phyloP scores from a whole-genome alignment of 1,140 invertebrate genomes.

The Oryzaephilus surinamensis region DNA sequence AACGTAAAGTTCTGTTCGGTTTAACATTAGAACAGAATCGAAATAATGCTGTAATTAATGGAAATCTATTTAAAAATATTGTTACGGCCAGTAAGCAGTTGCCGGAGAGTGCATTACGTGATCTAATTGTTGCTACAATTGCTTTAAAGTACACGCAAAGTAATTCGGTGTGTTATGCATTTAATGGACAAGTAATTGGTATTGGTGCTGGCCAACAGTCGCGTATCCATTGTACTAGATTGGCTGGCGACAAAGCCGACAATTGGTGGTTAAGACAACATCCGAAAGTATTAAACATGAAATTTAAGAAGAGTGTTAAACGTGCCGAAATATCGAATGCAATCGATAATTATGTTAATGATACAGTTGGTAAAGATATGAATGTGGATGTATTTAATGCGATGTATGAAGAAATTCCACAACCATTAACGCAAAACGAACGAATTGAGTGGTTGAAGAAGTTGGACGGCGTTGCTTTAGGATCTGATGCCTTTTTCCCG shows the following conservation, averaged over 20 bases:
- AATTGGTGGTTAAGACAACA: conserved; percentile 97
- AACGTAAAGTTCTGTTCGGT: conserved; percentile 84
- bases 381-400: conserved; percentile 54
- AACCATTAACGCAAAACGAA: conserved; percentile 56
- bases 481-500: conserved; percentile 98
- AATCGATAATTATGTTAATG: conserved; percentile 91
- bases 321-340: conserved; percentile 91
- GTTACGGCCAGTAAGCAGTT: conserved; percentile 65
- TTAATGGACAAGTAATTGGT: conserved; percentile 80
- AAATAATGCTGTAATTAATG: conserved; percentile 80
- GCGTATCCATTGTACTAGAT: conserved; percentile 91
- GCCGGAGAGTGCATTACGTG: conserved; percentile 65
- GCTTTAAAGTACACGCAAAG: conserved; percentile 97
- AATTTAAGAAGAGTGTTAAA: conserved; percentile 82
- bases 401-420: conserved; percentile 65
- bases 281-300: conserved; percentile 73
- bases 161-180: conserved; percentile 90
- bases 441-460: conserved; percentile 68
- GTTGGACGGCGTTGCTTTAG: conserved; percentile 77
- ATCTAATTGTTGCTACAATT: conserved; percentile 92
- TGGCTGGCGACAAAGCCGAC: conserved; percentile 96
- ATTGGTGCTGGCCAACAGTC: conserved; percentile 98
- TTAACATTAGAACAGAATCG: conserved; percentile 84
- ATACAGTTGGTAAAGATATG: conserved; percentile 70
- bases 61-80: conserved; percentile 71